Conservation (phyloP, 2,113 vertebrate species). For the Phalacrocorax carbo region DNA sequence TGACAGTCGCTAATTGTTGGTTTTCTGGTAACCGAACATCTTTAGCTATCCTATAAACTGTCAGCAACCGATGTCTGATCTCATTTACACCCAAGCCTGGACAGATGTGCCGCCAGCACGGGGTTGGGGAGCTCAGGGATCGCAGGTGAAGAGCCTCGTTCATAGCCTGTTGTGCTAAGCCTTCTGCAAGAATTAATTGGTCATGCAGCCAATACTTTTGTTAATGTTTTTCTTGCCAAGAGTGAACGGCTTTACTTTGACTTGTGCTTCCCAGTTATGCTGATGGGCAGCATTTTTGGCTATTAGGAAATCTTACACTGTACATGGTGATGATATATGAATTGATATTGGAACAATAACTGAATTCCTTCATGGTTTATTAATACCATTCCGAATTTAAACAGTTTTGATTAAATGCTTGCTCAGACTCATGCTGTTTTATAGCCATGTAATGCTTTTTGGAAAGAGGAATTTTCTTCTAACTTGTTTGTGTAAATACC, state of each 20-base stretch:
- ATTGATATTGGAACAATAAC: slow-evolving; percentile 24
- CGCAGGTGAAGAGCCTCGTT: fast-evolving
- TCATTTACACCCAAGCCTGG: neutral
- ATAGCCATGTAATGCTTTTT: neutral
- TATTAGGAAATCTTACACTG: neutral
- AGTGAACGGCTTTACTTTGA: neutral
- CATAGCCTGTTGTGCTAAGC: fast-evolving
- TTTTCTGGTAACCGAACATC: neutral
- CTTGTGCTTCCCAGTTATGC: neutral
- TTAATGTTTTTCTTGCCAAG: slow-evolving; percentile 15
- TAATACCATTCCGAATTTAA: slow-evolving; percentile 7
- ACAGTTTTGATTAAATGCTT: slow-evolving; percentile 1
- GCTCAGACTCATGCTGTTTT: neutral
- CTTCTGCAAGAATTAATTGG: neutral
- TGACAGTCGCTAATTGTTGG: neutral
- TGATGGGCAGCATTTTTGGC: slow-evolving; percentile 17
- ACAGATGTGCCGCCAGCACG: neutral
- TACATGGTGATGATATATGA: neutral
- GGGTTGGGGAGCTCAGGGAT: neutral
- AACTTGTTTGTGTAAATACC: neutral
- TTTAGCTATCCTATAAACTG: neutral
- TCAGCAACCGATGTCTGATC: neutral
- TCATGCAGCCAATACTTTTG: neutral
- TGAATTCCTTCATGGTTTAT: slow-evolving; percentile 37
- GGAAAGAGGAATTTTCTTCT: slow-evolving; percentile 2